A percentile compares a stretch with the other conserved stretches of the same genome.
Conservation (phyloP, 2,797 vertebrate genomes). For the Sebastiscus albofasciatus region DNA sequence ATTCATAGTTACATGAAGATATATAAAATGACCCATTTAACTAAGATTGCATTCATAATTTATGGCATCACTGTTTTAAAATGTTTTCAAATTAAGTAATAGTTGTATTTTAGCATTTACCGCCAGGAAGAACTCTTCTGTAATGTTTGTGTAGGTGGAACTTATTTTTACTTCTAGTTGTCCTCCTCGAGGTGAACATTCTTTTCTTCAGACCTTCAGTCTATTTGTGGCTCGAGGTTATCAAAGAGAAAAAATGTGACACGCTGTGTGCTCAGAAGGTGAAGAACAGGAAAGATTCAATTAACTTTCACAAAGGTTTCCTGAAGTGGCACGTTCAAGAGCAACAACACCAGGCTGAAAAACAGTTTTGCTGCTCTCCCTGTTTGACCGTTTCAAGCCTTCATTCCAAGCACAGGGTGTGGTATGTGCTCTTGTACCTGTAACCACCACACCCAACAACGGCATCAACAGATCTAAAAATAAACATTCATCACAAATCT, state of each 20-base stretch:
- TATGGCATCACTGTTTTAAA: neutral
- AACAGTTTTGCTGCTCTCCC: neutral
- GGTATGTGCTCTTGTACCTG: neutral
- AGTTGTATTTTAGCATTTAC: neutral
- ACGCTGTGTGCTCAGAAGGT: too few species aligned
- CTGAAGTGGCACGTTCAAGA: neutral
- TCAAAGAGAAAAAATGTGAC: neutral
- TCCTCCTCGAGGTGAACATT: neutral
- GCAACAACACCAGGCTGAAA: neutral
- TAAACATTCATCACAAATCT: neutral
- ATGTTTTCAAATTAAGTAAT: neutral
- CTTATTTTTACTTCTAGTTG: neutral
- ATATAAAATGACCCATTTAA: neutral
- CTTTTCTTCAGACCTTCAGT: neutral
- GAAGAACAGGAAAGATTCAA: too few species aligned
- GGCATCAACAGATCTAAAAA: neutral
- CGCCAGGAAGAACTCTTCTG: neutral
- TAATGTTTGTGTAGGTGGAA: neutral
- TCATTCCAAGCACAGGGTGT: neutral
- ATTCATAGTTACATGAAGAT: neutral
- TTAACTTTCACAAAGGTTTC: neutral
- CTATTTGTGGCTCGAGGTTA: neutral
- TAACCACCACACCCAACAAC: neutral
- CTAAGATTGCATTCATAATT: neutral
- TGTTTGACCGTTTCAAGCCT: neutral